Base-by-base conservation (phyloP, 1,140 invertebrate species). In the Papilio xuthus region DNA sequence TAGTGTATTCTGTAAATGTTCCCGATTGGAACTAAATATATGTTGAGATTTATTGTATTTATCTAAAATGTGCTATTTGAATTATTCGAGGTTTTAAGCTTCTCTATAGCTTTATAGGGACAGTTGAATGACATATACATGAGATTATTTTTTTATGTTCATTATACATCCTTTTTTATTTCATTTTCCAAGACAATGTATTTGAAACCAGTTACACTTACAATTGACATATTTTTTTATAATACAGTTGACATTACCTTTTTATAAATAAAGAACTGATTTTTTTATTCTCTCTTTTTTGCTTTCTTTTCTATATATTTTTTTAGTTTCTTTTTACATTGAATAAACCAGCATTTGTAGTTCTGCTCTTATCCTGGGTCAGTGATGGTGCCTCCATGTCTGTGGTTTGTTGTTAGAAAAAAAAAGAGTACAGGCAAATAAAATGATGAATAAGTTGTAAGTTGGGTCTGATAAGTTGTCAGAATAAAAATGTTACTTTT, bases 351-450 rank as follows among this genome's bases (percentile, higher is more conserved):
- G 32, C 2, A 13, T 26, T 60, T 60, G 0, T 60, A 23, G 10
- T 60, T 3, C 8, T 6, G 20, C 23, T 23, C 56, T 26, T 20
- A 53, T 53, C 50, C 18, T 20, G 50, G n/a, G 90, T 88, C 74
- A 86, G 80, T 81, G 88, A 92, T 82, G 88, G 74, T 81, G 88
- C 85, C 79, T 6, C 32, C 32, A 37, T 7, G 4, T 37, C 32
- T 7, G 7, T 37, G 32, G 32, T 37, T 37, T 4, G 32, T 37
- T 37, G 32, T 1, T 6, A 37, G 32, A 37, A 4, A 37, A 37
- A n/a, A 6, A 37, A 6, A 37, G 32, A 37, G 4, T 37, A 6
- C 32, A 37, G 32, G 32, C 32, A 7, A 37, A 37, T 3, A 37
- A 37, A 37, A 37, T 37, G 32, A 37, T 7, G 7, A 4, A 37